These are phyloP conservation scores for Lerista edwardsae DNA, from an alignment of 2,797 vertebrate genomes.

Conservation along the genomic window DNA sequence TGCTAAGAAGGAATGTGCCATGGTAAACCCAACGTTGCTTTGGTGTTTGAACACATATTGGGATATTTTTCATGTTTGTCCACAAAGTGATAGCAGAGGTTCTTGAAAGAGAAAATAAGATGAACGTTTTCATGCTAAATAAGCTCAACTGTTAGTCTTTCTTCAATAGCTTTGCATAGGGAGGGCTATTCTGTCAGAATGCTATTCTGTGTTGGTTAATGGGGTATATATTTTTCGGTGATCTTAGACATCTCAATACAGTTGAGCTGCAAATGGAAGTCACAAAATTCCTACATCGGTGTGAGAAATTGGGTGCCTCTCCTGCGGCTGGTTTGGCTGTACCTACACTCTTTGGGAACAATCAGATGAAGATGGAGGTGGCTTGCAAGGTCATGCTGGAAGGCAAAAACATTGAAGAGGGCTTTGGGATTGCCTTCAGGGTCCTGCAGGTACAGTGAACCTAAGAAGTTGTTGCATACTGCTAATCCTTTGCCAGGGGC, in stretches of 20 bases:
- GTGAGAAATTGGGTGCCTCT: constrained; percentile 82
- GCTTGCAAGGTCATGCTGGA: constrained; percentile 97
- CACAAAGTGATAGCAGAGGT: not conserved
- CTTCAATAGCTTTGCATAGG: not conserved
- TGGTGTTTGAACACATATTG: too few relatives aligned
- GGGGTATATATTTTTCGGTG: not conserved
- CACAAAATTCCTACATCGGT: constrained; percentile 92
- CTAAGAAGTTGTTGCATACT: not conserved
- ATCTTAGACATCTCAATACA: constrained; percentile 91
- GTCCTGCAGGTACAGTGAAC: constrained; percentile 89
- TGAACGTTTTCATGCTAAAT: not conserved
- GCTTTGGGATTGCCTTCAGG: constrained; percentile 96
- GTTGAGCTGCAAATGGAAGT: constrained; percentile 97
- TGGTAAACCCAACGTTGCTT: too few relatives aligned
- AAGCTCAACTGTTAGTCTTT: not conserved
- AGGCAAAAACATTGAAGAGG: constrained; percentile 97
- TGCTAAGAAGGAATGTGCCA: too few relatives aligned
- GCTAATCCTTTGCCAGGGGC: not conserved
- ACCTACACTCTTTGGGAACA: constrained; percentile 88
- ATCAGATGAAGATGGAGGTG: constrained; percentile 90
- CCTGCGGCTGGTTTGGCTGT: constrained; percentile 74
- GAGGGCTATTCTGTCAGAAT: not conserved
- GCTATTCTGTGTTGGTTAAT: constrained; percentile 7
- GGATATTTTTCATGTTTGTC: not conserved
- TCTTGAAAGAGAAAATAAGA: not conserved